phyloP scores from a whole-genome alignment of 2,888 invertebrate species.

The Drosophila incognita region DNA sequence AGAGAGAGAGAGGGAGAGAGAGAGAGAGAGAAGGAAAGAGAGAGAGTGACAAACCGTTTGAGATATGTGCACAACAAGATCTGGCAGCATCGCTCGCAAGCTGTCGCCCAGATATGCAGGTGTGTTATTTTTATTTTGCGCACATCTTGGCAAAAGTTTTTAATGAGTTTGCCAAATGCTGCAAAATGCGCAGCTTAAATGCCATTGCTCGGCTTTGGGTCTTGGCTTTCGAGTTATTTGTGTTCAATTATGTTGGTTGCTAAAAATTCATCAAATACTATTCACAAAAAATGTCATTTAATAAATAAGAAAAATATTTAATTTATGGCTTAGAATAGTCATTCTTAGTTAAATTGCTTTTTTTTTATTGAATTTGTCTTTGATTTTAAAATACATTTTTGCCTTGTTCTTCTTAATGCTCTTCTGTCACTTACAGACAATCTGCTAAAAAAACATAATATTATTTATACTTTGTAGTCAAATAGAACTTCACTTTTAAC shows the following conservation, averaged over 20 bases:
- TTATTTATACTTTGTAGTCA: background rate
- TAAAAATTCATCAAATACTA: background rate
- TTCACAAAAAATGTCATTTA: background rate
- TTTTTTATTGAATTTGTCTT: background rate
- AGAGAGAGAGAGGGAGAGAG: background rate
- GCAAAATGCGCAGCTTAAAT: slow-evolving; percentile 40
- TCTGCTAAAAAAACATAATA: background rate
- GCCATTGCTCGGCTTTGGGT: slow-evolving; percentile 25
- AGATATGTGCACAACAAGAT: slow-evolving; percentile 57
- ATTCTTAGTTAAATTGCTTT: no score
- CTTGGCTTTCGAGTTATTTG: slow-evolving; percentile 32
- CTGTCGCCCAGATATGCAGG: slow-evolving; percentile 57
- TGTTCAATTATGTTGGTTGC: slow-evolving; percentile 1
- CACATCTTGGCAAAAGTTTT: slow-evolving; percentile 66
- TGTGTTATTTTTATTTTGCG: slow-evolving; percentile 25
- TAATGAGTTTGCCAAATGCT: slow-evolving; percentile 82
- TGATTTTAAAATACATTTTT: background rate
- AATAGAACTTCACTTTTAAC: background rate
- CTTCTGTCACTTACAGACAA: background rate
- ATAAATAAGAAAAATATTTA: no score
- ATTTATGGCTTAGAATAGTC: no score
- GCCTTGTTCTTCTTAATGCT: background rate
- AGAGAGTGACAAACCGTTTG: slow-evolving; percentile 46
- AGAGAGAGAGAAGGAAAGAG: background rate
- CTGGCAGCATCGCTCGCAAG: slow-evolving; percentile 44